Percentiles rank a stretch among this genome's conserved stretches.
phyloP scores from a whole-genome alignment of 1,140 invertebrate species.

The Ptiloglossa arizonensis region DNA sequence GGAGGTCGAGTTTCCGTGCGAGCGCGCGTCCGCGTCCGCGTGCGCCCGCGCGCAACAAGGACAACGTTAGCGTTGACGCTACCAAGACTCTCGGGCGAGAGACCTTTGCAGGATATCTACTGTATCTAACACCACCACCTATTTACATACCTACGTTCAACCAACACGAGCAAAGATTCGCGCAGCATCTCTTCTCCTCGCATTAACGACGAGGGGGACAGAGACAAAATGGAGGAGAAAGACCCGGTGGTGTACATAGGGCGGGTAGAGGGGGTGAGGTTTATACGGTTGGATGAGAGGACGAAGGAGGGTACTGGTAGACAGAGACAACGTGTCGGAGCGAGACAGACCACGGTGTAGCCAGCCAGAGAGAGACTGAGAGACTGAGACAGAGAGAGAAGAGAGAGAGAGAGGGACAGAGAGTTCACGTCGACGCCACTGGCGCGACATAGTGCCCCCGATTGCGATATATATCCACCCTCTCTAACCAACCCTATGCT shows the following conservation, averaged over 20 bases:
- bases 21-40: no score
- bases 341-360: background rate
- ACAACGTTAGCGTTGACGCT: slow-evolving; percentile 45
- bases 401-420: slow-evolving; percentile 23
- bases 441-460: slow-evolving; percentile 76
- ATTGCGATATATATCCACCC: slow-evolving; percentile 74
- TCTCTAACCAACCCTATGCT: slow-evolving; percentile 71
- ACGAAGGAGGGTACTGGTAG: background rate
- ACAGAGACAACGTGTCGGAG: background rate
- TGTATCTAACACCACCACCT: slow-evolving; percentile 40
- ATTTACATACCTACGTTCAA: slow-evolving; percentile 24
- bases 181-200: slow-evolving; percentile 36
- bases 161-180: slow-evolving; percentile 31
- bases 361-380: background rate
- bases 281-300: slow-evolving; percentile 51
- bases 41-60: slow-evolving; percentile 13
- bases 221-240: slow-evolving; percentile 29
- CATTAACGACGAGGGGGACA: slow-evolving; percentile 38
- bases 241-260: slow-evolving; percentile 34
- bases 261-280: slow-evolving; percentile 37
- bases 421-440: slow-evolving; percentile 65
- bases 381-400: background rate
- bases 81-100: slow-evolving; percentile 53
- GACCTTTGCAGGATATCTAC: slow-evolving; percentile 68
- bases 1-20: slow-evolving; percentile 9